A percentile compares a stretch with the other conserved stretches of the same genome.
phyloP scores from a whole-genome alignment of 30 jellyfish, hydroid and myxozoan species.

The Hydractinia echinata region DNA sequence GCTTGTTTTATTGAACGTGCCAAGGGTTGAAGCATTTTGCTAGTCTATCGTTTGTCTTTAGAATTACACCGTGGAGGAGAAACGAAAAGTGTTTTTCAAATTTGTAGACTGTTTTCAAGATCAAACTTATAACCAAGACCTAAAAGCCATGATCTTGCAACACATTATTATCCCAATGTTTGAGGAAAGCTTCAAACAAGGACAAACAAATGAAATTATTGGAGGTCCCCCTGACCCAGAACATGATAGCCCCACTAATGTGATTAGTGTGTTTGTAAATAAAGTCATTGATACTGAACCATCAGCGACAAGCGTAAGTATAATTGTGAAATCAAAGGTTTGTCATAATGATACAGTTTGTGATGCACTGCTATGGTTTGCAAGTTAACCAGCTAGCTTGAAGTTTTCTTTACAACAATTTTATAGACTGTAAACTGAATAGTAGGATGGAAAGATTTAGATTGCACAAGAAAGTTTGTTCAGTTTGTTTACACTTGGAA shows the following conservation, averaged over 20 bases:
- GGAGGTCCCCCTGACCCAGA: slow-evolving; percentile 98
- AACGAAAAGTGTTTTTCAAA: slow-evolving; percentile 80
- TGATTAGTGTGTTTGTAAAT: slow-evolving; percentile 82
- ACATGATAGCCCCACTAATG: slow-evolving; percentile 79
- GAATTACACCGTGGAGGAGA: slow-evolving; percentile 79
- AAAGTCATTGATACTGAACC: slow-evolving; percentile 94
- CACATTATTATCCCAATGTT: slow-evolving; percentile 89
- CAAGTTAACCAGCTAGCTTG: too few species aligned
- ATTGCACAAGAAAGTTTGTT: too few species aligned
- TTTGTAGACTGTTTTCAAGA: slow-evolving; percentile 95
- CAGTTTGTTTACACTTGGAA: too few species aligned
- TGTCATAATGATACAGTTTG: too few species aligned
- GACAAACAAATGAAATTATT: slow-evolving; percentile 51
- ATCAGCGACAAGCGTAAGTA: slow-evolving; percentile 40
- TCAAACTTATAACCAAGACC: slow-evolving; percentile 65
- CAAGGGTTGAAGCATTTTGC: neutral
- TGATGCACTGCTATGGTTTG: too few species aligned
- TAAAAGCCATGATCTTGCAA: slow-evolving; percentile 86
- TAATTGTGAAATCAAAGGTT: too few species aligned
- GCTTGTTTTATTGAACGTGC: neutral
- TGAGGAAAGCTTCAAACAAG: slow-evolving; percentile 70
- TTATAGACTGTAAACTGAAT: too few species aligned
- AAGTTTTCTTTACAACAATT: too few species aligned
- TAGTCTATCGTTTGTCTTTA: slow-evolving; percentile 8
- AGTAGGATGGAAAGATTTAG: too few species aligned